Evolutionary conservation across 2,888 invertebrate genomes (phyloP), one percentile per base, ranked within the genome.

Genomic region (Limenitis camilla): DNA sequence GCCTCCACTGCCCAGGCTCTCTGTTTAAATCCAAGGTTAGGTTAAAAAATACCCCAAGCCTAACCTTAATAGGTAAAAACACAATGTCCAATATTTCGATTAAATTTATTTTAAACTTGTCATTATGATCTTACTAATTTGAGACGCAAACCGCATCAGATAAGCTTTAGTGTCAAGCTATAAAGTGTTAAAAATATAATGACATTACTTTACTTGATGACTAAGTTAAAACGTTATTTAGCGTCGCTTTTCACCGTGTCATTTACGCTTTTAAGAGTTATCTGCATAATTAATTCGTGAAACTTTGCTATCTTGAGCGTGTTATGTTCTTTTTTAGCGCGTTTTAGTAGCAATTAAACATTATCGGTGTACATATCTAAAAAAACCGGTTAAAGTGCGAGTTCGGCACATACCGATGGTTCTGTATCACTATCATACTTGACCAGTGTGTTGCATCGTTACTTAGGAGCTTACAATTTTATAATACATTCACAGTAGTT

Each of bases 331-430:
- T 52, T 41, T 60, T 53, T 62, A 56, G 50, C 59, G 56, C 50
- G 36, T 58, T 59, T 60, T 56, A 56, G 53, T 61, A 43, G 38
- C 41, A 47, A 61, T 64, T 64, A 64, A 61, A 62, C 51, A 53
- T 69, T 70, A 72, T 71, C 68, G 50, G 53, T 58, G 29, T 44
- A 29, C 28, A 52, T 53, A 70, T 69, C 63, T 70, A 66, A 68
- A 68, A 65, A 49, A 56, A 62, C 70, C n/a, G 70, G 70, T 71
- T 67, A 68, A 63, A 46, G 53, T 43, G 49, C 56, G 43, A 28
- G 50, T 49, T 40, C 49, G 19, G 35, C 48, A 35, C 32, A n/a
- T n/a, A n/a, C n/a, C n/a, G n/a, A n/a, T n/a, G n/a, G n/a, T n/a
- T n/a, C n/a, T n/a, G n/a, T n/a, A n/a, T n/a, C n/a, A n/a, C n/a